These are phyloP conservation scores for Drosophila algonquin DNA, from an alignment of 2,888 invertebrate genomes.

Conservation along the genomic window DNA sequence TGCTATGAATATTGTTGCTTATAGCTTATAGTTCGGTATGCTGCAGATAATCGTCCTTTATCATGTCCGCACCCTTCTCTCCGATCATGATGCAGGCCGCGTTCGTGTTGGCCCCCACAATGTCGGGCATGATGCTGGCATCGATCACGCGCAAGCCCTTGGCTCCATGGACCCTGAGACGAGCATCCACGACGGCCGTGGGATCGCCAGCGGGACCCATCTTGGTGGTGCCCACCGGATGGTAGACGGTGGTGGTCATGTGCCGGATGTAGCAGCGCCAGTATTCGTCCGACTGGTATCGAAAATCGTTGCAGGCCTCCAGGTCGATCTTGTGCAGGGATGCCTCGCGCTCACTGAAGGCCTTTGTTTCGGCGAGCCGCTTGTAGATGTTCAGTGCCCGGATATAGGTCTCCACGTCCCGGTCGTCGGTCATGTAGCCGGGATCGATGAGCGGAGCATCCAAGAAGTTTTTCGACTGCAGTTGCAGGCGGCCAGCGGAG, in stretches of 20 bases:
- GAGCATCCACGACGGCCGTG: constrained; percentile 86
- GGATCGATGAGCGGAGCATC: constrained; percentile 86
- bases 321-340: constrained; percentile 87
- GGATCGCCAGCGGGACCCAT: constrained; percentile 86
- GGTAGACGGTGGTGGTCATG: constrained; percentile 90
- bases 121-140: constrained; percentile 87
- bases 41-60: constrained; percentile 84
- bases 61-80: constrained; percentile 87
- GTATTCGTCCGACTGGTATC: constrained; percentile 90
- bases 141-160: constrained; percentile 86
- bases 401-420: constrained; percentile 84
- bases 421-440: constrained; percentile 86
- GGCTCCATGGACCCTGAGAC: constrained; percentile 85
- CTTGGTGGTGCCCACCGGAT: constrained; percentile 88
- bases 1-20: constrained; percentile 19
- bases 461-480: constrained; percentile 85
- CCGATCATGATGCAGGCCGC: constrained; percentile 88
- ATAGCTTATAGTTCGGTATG: constrained; percentile 64
- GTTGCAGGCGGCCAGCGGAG: constrained; percentile 85
- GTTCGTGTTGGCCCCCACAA: constrained; percentile 87
- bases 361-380: constrained; percentile 82
- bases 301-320: constrained; percentile 90
- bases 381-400: constrained; percentile 81
- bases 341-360: constrained; percentile 83
- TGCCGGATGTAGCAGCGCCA: constrained; percentile 94